These are phyloP conservation scores for Clusia tigrina DNA, from an alignment of 2,888 invertebrate genomes.

Conservation along the genomic window DNA sequence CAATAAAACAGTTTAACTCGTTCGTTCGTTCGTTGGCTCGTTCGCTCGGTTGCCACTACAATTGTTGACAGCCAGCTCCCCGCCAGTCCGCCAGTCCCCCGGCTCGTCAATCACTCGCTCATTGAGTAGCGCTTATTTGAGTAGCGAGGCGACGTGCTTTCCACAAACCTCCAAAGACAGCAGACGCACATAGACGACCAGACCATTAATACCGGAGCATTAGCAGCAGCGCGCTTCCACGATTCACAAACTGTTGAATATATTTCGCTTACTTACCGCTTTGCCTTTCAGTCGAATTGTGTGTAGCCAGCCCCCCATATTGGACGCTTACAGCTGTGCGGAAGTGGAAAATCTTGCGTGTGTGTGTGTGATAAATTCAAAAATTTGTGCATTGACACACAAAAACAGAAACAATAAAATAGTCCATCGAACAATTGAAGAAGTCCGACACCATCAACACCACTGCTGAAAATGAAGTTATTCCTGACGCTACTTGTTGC, in stretches of 20 bases:
- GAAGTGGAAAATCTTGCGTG: no score
- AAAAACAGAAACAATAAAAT: no score
- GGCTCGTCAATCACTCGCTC: background rate
- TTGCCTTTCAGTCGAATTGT: background rate
- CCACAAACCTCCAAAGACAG: constrained; percentile 35
- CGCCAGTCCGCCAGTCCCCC: no score
- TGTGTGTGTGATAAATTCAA: no score
- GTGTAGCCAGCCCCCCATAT: background rate
- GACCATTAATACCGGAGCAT: constrained; percentile 17
- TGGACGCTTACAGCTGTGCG: no score
- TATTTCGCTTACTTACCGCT: background rate
- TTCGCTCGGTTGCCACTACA: no score
- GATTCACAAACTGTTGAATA: background rate
- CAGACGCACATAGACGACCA: constrained; percentile 34
- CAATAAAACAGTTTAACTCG: background rate
- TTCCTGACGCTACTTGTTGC: constrained; percentile 51
- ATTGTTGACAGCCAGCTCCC: no score
- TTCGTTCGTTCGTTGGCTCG: background rate
- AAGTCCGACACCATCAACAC: no score
- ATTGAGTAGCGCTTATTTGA: constrained; percentile 31
- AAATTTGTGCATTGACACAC: no score
- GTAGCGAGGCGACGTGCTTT: constrained; percentile 35
- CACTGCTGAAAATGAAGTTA: constrained; percentile 58
- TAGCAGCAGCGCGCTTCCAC: background rate
- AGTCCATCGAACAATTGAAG: no score